Percentiles rank a stretch among this genome's conserved stretches.
These are phyloP conservation scores for Chrysocyon brachyurus DNA, from an alignment of 2,797 vertebrate species.

Conservation along the genomic window DNA sequence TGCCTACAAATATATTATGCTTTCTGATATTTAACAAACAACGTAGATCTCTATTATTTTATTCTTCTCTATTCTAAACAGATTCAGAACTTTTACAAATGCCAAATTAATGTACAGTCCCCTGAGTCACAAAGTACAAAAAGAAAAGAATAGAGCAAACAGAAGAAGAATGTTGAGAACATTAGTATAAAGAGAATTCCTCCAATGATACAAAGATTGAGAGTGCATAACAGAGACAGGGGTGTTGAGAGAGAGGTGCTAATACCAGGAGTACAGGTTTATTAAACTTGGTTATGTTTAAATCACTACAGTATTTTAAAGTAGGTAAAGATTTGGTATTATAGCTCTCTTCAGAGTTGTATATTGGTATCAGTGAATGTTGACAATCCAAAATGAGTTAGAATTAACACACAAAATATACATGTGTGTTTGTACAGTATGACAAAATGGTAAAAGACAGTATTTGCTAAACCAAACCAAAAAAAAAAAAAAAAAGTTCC, in stretches of 20 bases:
- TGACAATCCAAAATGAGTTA: background rate
- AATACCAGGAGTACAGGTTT: accelerated
- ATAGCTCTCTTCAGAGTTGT: background rate
- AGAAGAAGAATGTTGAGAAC: background rate
- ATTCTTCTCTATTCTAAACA: background rate
- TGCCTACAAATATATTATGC: background rate
- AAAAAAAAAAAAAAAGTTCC: background rate
- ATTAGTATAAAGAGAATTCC: background rate
- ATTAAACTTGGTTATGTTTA: background rate
- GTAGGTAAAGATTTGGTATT: background rate
- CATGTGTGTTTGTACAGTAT: background rate
- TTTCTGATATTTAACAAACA: background rate
- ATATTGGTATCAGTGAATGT: background rate
- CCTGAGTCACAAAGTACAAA: background rate
- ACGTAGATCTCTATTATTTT: background rate
- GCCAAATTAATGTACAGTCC: background rate
- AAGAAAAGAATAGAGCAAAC: background rate
- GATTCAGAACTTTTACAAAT: background rate
- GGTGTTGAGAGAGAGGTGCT: background rate
- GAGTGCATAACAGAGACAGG: background rate
- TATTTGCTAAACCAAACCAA: background rate
- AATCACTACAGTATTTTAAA: background rate
- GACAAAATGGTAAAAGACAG: background rate
- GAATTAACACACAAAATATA: background rate
- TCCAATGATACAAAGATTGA: background rate